Evolutionary conservation across 1,140 invertebrate species (phyloP).

Genomic region (Bombus cullumanus): DNA sequence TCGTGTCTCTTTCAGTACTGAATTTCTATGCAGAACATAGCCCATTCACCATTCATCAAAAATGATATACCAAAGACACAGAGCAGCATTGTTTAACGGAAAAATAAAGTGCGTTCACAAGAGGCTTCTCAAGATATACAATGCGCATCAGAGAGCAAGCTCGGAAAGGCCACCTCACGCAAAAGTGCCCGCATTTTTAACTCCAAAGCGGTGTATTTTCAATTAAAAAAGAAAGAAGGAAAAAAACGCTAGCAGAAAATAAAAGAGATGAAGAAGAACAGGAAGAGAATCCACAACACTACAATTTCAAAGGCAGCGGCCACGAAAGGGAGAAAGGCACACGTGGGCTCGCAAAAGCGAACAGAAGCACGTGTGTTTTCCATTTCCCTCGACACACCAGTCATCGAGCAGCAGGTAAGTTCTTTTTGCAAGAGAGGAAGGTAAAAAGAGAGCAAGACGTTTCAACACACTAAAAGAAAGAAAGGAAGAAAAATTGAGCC

Average conservation of each 20-base stretch:
- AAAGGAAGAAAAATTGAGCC: not conserved
- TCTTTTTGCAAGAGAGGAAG: not conserved
- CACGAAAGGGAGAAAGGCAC: not conserved
- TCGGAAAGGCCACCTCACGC: not conserved
- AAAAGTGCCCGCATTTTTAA: not conserved
- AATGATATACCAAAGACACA: not conserved
- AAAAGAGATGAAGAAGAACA: not conserved
- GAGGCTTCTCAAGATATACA: not conserved
- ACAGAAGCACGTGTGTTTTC: not conserved
- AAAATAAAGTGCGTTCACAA: too few species aligned
- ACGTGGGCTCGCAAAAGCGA: not conserved
- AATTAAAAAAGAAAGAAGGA: not conserved
- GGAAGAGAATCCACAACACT: not conserved
- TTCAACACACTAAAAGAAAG: not conserved
- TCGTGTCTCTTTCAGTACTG: too few species aligned
- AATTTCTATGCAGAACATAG: not conserved
- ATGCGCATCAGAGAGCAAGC: not conserved
- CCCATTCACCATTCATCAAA: not conserved
- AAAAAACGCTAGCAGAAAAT: not conserved
- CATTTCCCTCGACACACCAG: not conserved
- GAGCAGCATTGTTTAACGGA: not conserved
- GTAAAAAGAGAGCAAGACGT: not conserved
- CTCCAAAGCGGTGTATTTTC: not conserved
- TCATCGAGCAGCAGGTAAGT: conserved; percentile 4
- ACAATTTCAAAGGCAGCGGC: conserved; percentile 23